These are phyloP conservation scores for Drosophila prolongata DNA, from an alignment of 2,888 invertebrate species.

Conservation along the genomic window DNA sequence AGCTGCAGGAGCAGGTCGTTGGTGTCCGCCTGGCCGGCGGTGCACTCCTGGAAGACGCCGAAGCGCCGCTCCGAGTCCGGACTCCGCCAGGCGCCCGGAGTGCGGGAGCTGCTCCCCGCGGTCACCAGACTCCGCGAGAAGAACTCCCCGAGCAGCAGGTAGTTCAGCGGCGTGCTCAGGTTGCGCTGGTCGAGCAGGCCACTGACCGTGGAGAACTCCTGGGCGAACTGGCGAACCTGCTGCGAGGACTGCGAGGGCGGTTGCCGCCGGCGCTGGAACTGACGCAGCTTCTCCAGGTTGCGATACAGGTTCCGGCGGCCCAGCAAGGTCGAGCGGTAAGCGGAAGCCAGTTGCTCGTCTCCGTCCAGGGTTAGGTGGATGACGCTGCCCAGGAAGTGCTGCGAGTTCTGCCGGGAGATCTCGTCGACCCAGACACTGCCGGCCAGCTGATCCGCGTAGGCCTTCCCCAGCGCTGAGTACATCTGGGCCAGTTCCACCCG, in stretches of 20 bases:
- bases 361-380: constrained; percentile 81
- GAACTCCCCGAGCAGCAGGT: constrained; percentile 72
- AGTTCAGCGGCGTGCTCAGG: constrained; percentile 74
- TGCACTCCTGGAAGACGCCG: constrained; percentile 67
- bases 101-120: constrained; percentile 72
- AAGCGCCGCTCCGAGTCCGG: constrained; percentile 81
- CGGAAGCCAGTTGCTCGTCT: constrained; percentile 74
- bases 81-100: constrained; percentile 82
- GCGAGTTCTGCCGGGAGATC: constrained; percentile 79
- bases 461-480: constrained; percentile 77
- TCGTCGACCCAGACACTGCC: constrained; percentile 82
- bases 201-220: constrained; percentile 67
- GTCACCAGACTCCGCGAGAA: constrained; percentile 80
- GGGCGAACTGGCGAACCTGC: constrained; percentile 68
- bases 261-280: constrained; percentile 61
- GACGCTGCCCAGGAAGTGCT: constrained; percentile 73
- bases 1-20: constrained; percentile 76
- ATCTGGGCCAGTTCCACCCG: constrained; percentile 76
- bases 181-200: constrained; percentile 68
- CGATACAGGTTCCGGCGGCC: constrained; percentile 80
- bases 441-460: constrained; percentile 73
- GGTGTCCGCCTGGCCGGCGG: constrained; percentile 32
- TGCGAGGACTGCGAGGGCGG: constrained; percentile 18
- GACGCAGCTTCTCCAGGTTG: constrained; percentile 81
- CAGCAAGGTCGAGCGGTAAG: constrained; percentile 70